Evolutionary conservation across 2,113 vertebrate species (phyloP).

Genomic region (Ardeotis arabs): DNA sequence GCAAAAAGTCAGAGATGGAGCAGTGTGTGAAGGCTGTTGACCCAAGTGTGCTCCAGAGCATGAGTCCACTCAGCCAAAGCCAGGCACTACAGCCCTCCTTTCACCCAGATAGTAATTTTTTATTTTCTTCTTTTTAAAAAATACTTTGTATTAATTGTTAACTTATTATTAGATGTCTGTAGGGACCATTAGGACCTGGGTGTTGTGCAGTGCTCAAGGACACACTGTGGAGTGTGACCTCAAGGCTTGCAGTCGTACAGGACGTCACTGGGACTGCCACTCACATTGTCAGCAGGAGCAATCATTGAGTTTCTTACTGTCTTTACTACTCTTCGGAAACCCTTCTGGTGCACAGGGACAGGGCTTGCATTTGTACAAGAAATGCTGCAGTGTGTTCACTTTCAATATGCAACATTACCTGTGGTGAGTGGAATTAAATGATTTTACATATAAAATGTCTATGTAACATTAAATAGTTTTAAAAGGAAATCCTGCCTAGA

Average conservation of each 20-base stretch:
- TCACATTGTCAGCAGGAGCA: neutral
- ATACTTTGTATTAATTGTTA: neutral
- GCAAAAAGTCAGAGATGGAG: neutral
- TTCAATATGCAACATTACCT: neutral
- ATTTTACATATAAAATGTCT: neutral
- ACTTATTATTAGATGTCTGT: neutral
- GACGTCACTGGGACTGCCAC: neutral
- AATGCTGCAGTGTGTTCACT: neutral
- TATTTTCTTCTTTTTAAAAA: neutral
- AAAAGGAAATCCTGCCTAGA: neutral
- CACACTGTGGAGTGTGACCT: neutral
- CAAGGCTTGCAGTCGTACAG: neutral
- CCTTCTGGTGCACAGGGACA: neutral
- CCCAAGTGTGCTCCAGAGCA: neutral
- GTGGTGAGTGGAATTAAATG: neutral
- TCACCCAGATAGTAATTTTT: neutral
- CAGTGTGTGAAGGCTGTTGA: neutral
- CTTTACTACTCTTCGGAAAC: neutral
- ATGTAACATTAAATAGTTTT: neutral
- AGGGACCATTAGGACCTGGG: neutral
- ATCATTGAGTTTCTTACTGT: neutral
- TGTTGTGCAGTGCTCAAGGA: neutral
- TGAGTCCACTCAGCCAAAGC: neutral
- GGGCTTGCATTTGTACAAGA: neutral
- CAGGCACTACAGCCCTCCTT: neutral